Base-by-base conservation (phyloP, 35 echinoderm and acorn worm species). In the Ophiothrix spiculata region DNA sequence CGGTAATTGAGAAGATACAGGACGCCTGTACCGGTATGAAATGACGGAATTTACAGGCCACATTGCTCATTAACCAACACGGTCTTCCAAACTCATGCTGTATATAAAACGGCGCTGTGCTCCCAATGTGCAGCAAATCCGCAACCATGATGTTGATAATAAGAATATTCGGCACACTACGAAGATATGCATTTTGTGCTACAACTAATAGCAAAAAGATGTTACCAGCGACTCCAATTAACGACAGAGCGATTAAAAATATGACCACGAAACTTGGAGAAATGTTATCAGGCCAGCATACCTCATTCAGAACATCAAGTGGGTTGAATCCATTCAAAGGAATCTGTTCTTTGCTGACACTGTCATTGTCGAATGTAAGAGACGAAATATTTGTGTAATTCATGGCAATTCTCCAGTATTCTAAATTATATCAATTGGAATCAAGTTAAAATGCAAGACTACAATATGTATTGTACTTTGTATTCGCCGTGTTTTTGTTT, bases 1-100 rank as follows among this genome's bases (percentile, higher is more conserved):
- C 91, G 23, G 91, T 92, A 12, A 97, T 64, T 0, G 94, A 89
- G 40, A 89, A 97, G 31, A 97, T 87, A 75, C 90, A 93, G 2
- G 90, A 80, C 33, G 87, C 84, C 34, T 90, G 90, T 14, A 77
- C 78, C 12, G 78, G 90, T 31, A 88, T 36, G 56, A 75, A 82
- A 64, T 90, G 81, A 31, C 83, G 87, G 56, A 97, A 39, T 69
- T 97, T 97, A 77, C 94, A 97, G 17, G 56, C 35, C 23, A 79
- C 13, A 28, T 79, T 39, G 1, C 69, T 14, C 25, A 92, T 81
- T 37, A 86, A 83, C 90, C 86, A 97, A 11, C 25, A 34, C 11
- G 86, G 82, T 49, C 89, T 40, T 4, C 90, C 56, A 15, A 69
- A 69, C 35, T 80, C 82, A 37, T 92, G 87, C 42, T 90, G 49